A percentile compares a stretch with the other conserved stretches of the same genome.
Conservation (phyloP, 1,140 invertebrate species). For the Schlechtendalia chinensis region DNA sequence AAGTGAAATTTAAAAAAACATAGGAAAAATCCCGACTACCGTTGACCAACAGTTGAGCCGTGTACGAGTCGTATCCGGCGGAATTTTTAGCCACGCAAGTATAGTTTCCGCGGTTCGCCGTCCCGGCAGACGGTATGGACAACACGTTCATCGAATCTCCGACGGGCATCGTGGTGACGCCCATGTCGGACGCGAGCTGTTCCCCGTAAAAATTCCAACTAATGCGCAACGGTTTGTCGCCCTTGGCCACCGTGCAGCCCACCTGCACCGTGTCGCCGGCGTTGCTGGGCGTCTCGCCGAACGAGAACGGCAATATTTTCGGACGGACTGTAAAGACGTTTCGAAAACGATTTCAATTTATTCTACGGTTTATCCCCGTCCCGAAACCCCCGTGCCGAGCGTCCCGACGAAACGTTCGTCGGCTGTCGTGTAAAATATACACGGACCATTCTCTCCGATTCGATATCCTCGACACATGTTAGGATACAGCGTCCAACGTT, state of each 20-base stretch:
- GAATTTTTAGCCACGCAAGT: conserved; percentile 69
- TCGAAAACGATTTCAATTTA: no score
- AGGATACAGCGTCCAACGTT: no score
- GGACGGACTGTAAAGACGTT: conserved; percentile 56
- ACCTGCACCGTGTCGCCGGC: conserved; percentile 69
- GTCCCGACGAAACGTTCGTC: no score
- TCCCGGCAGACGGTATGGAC: conserved; percentile 58
- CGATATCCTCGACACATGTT: no score
- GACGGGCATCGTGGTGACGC: conserved; percentile 52
- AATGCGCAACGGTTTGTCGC: conserved; percentile 69
- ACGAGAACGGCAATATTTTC: conserved; percentile 60
- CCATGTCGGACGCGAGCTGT: conserved; percentile 49
- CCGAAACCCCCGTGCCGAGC: no score
- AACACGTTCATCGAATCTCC: conserved; percentile 62
- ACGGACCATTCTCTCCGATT: no score
- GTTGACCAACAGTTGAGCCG: conserved; percentile 56
- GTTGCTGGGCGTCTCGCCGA: conserved; percentile 56
- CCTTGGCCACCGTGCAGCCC: conserved; percentile 68
- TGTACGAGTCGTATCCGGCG: conserved; percentile 58
- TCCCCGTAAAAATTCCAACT: conserved; percentile 60
- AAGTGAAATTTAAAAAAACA: no score
- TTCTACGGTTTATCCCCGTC: no score
- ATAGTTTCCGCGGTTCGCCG: conserved; percentile 72
- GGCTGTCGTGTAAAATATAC: no score
- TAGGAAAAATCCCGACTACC: conserved; percentile 16